Evolutionary conservation across 2,797 vertebrate genomes (phyloP).

Genomic region (Poecilia velifera): DNA sequence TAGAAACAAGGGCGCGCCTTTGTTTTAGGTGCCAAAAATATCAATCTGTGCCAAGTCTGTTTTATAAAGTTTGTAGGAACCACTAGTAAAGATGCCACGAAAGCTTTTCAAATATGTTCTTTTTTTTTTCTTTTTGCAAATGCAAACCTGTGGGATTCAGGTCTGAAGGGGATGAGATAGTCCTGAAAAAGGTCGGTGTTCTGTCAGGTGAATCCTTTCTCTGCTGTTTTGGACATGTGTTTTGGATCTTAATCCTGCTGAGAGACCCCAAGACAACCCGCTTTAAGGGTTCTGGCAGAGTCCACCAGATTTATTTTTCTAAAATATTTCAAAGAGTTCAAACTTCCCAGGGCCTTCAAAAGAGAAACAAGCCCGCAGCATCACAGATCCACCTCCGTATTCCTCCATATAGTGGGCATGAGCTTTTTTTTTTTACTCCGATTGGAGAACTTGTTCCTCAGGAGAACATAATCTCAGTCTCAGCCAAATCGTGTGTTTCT

Average conservation of each 20-base stretch:
- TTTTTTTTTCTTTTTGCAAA: background rate
- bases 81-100: background rate
- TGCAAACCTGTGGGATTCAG: background rate
- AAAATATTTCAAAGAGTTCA: background rate
- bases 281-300: background rate
- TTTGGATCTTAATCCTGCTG: background rate
- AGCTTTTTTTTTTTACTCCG: background rate
- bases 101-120: background rate
- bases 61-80: background rate
- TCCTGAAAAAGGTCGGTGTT: background rate
- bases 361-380: background rate
- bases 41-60: background rate
- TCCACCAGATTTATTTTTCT: background rate
- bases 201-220: background rate
- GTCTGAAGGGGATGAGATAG: background rate
- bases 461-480: background rate
- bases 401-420: background rate
- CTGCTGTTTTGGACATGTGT: background rate
- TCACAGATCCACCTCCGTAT: background rate
- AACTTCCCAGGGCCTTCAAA: background rate
- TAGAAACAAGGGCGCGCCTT: conserved; percentile 12
- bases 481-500: background rate
- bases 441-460: background rate
- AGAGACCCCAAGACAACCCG: background rate
- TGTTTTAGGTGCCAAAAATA: conserved; percentile 5